Conservation (phyloP, 2,113 vertebrate genomes). For the Pelobates fuscus region DNA sequence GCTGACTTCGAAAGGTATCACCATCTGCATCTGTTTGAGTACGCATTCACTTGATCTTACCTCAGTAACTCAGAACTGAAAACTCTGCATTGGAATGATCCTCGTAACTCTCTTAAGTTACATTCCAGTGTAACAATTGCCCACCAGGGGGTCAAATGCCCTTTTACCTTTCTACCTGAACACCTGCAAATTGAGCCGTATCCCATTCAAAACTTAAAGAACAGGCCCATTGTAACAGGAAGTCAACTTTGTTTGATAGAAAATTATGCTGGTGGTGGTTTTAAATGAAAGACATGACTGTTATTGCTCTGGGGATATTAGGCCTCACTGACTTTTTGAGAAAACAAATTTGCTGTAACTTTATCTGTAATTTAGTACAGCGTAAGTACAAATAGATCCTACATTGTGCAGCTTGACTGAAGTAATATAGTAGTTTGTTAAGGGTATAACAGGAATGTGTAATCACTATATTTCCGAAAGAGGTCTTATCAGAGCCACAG, state of each 20-base stretch:
- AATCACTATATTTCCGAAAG: slow-evolving; percentile 84
- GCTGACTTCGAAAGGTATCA: not conserved
- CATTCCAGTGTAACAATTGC: slow-evolving; percentile 71
- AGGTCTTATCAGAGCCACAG: slow-evolving; percentile 77
- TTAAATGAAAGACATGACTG: slow-evolving; percentile 87
- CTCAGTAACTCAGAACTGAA: slow-evolving; percentile 61
- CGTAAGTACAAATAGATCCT: slow-evolving; percentile 88
- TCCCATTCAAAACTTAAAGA: slow-evolving; percentile 75
- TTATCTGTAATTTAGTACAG: slow-evolving; percentile 94
- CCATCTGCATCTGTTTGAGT: slow-evolving; percentile 58
- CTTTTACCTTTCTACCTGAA: slow-evolving; percentile 77
- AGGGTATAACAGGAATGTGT: slow-evolving; percentile 79
- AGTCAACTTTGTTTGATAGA: slow-evolving; percentile 78
- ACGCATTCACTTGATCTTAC: slow-evolving; percentile 58
- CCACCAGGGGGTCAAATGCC: slow-evolving; percentile 70
- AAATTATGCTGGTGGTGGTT: slow-evolving; percentile 78
- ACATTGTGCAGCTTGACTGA: slow-evolving; percentile 81
- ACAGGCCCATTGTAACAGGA: slow-evolving; percentile 79
- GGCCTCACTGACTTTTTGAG: slow-evolving; percentile 91
- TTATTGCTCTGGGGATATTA: slow-evolving; percentile 87
- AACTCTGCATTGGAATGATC: slow-evolving; percentile 67
- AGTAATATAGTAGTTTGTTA: slow-evolving; percentile 83
- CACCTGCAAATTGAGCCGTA: slow-evolving; percentile 85
- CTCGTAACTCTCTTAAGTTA: slow-evolving; percentile 73
- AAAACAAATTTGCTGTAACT: slow-evolving; percentile 99